Conservation (phyloP, 2,888 invertebrate genomes). For the Dorcus hopei region DNA sequence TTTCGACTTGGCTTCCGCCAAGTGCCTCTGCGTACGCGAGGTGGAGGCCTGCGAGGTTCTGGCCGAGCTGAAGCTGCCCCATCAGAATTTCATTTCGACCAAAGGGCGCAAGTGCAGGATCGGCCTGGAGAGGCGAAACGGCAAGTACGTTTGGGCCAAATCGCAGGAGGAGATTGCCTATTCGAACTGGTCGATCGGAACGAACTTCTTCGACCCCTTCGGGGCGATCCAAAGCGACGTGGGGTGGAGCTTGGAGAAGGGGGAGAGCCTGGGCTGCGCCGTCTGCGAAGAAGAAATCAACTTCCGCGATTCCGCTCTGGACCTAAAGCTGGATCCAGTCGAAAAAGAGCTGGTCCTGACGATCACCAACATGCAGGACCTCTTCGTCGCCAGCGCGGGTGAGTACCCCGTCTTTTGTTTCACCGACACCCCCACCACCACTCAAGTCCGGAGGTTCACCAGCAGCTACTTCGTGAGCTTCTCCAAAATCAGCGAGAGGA, state of each 20-base stretch:
- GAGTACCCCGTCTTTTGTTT: constrained; percentile 11
- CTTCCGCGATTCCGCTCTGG: neutral
- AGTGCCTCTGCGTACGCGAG: constrained; percentile 11
- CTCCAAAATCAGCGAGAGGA: constrained; percentile 4
- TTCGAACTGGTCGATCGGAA: constrained; percentile 9
- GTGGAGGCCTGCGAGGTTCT: neutral
- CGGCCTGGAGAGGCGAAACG: constrained; percentile 3
- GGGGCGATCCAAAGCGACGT: constrained; percentile 7
- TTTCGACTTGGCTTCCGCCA: constrained; percentile 6
- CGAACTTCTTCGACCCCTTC: constrained; percentile 7
- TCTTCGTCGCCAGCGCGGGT: constrained; percentile 9
- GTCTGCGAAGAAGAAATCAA: constrained; percentile 10
- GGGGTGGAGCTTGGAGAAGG: constrained; percentile 5
- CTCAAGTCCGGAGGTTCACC: neutral
- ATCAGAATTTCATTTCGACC: constrained; percentile 12
- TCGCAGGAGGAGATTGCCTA: constrained; percentile 10
- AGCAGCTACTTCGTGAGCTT: neutral
- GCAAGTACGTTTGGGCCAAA: constrained; percentile 6
- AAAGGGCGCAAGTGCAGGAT: constrained; percentile 6
- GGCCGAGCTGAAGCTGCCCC: constrained; percentile 12
- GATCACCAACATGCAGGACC: constrained; percentile 4
- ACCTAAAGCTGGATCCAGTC: constrained; percentile 4
- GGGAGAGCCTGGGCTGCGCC: constrained; percentile 1
- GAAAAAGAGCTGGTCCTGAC: constrained; percentile 6
- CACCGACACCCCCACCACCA: constrained; percentile 4